Evolutionary conservation across 2,113 vertebrate genomes (phyloP).

Genomic region (Osmerus eperlanus): DNA sequence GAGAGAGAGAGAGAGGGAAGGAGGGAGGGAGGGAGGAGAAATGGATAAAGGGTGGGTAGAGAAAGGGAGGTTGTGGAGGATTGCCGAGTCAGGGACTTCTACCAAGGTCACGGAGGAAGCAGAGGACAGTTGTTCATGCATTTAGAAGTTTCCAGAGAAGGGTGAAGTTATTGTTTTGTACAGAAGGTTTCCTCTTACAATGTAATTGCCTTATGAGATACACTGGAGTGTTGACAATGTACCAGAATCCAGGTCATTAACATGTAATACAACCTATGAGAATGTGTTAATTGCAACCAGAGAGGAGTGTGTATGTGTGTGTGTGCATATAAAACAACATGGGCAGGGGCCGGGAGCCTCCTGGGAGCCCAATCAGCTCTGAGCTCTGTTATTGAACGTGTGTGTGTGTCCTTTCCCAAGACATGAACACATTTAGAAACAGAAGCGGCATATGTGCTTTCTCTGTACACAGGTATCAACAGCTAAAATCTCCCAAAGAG

Average conservation of each 20-base stretch:
- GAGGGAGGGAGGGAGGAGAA: neutral
- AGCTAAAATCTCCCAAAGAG: conserved; percentile 53
- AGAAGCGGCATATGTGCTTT: conserved; percentile 8
- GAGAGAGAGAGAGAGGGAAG: neutral
- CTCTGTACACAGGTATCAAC: conserved; percentile 28
- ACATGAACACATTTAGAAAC: conserved; percentile 12
- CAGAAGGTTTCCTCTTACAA: neutral
- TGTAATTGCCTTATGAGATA: neutral
- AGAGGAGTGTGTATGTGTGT: neutral
- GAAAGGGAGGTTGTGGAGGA: neutral
- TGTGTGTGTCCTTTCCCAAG: conserved; percentile 12
- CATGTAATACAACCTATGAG: conserved; percentile 9
- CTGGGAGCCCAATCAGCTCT: conserved; percentile 60
- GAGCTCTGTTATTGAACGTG: conserved; percentile 49
- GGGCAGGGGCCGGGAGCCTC: conserved; percentile 49
- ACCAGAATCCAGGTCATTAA: neutral
- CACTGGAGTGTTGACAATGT: neutral
- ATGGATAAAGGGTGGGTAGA: neutral
- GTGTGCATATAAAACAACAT: conserved; percentile 37
- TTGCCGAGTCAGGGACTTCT: conserved; percentile 2
- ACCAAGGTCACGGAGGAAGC: conserved; percentile 35
- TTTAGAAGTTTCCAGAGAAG: conserved; percentile 5
- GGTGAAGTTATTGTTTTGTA: neutral
- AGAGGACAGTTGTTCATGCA: conserved; percentile 2
- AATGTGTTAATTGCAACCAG: neutral